phyloP scores from a whole-genome alignment of 2,888 invertebrate genomes.

The Amblyjoppa fuscipennis region DNA sequence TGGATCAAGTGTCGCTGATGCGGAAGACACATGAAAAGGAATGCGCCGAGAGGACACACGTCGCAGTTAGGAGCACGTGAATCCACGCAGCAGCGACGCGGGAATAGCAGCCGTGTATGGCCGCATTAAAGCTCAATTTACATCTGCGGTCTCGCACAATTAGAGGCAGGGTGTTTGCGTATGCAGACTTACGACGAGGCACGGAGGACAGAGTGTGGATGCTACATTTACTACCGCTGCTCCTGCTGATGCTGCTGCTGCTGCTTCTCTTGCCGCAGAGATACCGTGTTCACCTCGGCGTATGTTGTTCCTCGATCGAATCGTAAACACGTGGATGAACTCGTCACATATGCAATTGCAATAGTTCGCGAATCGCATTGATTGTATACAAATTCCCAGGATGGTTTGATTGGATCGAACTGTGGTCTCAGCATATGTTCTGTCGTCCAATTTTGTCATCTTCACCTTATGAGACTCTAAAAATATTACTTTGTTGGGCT shows the following conservation, averaged over 20 bases:
- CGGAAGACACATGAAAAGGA: slow-evolving; percentile 31
- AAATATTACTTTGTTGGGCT: not conserved
- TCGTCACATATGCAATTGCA: slow-evolving; percentile 1
- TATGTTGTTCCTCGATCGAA: not conserved
- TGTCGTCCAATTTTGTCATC: not conserved
- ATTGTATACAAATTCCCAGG: not conserved
- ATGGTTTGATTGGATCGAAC: not conserved
- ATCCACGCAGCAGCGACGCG: slow-evolving; percentile 19
- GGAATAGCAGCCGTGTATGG: slow-evolving; percentile 39
- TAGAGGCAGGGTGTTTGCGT: slow-evolving; percentile 49
- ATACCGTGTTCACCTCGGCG: not conserved
- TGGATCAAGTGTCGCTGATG: not conserved
- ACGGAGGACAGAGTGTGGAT: not conserved
- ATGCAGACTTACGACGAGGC: slow-evolving; percentile 52
- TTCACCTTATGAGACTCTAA: not conserved
- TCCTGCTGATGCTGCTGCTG: not conserved
- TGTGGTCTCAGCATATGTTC: not conserved
- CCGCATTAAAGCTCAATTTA: slow-evolving; percentile 67
- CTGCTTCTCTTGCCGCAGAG: not conserved
- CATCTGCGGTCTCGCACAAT: slow-evolving; percentile 62
- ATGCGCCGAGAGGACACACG: slow-evolving; percentile 37
- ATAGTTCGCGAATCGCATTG: slow-evolving; percentile 8
- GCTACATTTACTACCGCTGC: not conserved
- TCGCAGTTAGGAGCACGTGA: slow-evolving; percentile 33
- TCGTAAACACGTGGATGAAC: slow-evolving; percentile 9